phyloP scores from a whole-genome alignment of 2,888 invertebrate species.

The Atherix ibis region DNA sequence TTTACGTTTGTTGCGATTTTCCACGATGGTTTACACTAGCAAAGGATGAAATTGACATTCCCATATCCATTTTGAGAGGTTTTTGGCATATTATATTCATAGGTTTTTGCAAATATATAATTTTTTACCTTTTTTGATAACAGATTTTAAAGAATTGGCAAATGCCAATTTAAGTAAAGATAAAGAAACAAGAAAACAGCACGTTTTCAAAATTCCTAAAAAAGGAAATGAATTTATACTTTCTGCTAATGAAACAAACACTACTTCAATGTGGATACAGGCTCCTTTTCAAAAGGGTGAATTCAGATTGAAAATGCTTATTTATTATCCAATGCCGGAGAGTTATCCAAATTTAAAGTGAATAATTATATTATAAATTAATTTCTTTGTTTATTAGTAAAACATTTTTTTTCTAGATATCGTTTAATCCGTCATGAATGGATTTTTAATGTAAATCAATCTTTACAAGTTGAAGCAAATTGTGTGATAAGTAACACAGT shows the following conservation, averaged over 20 bases:
- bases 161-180: constrained; percentile 31
- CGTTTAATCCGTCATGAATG: constrained; percentile 48
- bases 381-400: neutral
- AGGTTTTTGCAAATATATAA: neutral
- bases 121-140: too few species aligned
- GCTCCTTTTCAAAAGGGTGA: constrained; percentile 49
- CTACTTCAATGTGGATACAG: constrained; percentile 44
- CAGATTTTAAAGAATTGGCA: constrained; percentile 25
- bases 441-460: constrained; percentile 45
- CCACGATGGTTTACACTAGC: constrained; percentile 28
- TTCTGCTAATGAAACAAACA: constrained; percentile 24
- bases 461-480: constrained; percentile 38
- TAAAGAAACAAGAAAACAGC: constrained; percentile 30
- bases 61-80: constrained; percentile 29
- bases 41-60: constrained; percentile 24
- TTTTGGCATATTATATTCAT: constrained; percentile 7
- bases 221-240: constrained; percentile 15
- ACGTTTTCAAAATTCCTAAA: constrained; percentile 25
- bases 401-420: constrained; percentile 28
- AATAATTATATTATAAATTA: neutral
- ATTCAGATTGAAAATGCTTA: constrained; percentile 48
- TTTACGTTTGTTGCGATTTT: constrained; percentile 38
- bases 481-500: constrained; percentile 36
- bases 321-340: constrained; percentile 48
- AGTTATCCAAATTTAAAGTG: constrained; percentile 28